phyloP scores from a whole-genome alignment of 2,888 invertebrate genomes.

The Liopterus haemorrhoidalis region DNA sequence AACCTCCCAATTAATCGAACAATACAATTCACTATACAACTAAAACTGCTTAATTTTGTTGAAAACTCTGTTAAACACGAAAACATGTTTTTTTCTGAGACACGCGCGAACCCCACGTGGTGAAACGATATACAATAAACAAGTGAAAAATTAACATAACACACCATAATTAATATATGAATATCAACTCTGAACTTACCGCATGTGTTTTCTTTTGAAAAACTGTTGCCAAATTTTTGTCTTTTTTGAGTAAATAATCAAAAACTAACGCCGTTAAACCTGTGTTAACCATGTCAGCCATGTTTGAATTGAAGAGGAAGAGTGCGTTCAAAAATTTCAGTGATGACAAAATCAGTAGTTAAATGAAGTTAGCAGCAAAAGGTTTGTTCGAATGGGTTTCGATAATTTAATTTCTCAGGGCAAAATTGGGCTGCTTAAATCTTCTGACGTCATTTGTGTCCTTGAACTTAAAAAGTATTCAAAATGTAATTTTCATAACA shows the following conservation, averaged over 20 bases:
- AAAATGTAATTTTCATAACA: too few relatives aligned
- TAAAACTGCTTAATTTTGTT: background rate
- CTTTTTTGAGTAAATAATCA: constrained; percentile 58
- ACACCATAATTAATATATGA: constrained; percentile 6
- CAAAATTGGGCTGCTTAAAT: too few relatives aligned
- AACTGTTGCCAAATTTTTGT: constrained; percentile 61
- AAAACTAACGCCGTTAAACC: constrained; percentile 54
- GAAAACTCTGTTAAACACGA: constrained; percentile 3
- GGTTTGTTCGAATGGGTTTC: too few relatives aligned
- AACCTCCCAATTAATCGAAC: constrained; percentile 4
- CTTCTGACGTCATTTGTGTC: too few relatives aligned
- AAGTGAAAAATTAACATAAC: constrained; percentile 3
- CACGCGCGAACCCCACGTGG: constrained; percentile 25
- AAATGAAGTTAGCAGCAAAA: too few relatives aligned
- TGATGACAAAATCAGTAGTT: too few relatives aligned
- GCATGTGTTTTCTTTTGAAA: constrained; percentile 68
- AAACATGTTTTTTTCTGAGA: background rate
- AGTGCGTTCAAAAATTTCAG: constrained; percentile 25
- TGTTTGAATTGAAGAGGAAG: constrained; percentile 37
- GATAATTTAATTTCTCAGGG: too few relatives aligned
- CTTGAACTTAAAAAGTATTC: too few relatives aligned
- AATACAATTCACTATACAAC: background rate
- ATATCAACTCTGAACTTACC: constrained; percentile 51
- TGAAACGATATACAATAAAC: constrained; percentile 5
- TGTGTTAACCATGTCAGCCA: constrained; percentile 47